Evolutionary conservation across 2,797 vertebrate genomes (phyloP).

Genomic region (Babyrousa celebensis): DNA sequence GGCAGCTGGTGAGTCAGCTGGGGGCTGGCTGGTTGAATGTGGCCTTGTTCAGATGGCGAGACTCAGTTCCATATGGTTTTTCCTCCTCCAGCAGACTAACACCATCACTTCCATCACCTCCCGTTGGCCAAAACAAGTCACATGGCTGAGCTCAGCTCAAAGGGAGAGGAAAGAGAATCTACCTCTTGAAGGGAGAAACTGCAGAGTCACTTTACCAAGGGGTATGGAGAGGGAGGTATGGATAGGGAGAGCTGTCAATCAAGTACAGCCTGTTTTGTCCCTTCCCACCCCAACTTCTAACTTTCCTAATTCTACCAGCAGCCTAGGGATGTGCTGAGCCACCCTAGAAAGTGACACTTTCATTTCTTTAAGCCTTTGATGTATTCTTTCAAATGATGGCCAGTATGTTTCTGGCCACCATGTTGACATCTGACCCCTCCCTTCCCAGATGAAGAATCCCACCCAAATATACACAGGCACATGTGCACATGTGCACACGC

Average conservation of each 20-base stretch:
- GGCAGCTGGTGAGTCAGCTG: not conserved
- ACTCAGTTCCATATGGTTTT: not conserved
- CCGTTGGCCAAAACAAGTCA: not conserved
- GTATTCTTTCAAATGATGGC: not conserved
- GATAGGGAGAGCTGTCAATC: not conserved
- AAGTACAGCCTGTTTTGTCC: not conserved
- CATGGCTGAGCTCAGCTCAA: not conserved
- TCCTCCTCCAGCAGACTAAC: not conserved
- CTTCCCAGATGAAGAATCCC: not conserved
- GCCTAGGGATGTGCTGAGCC: not conserved
- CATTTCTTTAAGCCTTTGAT: not conserved
- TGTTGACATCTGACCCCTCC: not conserved
- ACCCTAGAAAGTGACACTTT: not conserved
- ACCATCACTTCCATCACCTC: not conserved
- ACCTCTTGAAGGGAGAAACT: not conserved
- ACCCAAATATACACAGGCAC: not conserved
- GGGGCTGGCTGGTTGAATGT: not conserved
- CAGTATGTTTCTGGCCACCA: not conserved
- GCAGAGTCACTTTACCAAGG: not conserved
- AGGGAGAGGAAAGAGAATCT: not conserved
- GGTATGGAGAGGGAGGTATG: not conserved
- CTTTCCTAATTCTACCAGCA: too few species aligned
- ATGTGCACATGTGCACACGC: fast-evolving
- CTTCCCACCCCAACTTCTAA: not conserved
- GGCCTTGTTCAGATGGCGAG: not conserved